Evolutionary conservation across 2,113 vertebrate species (phyloP).

Genomic region (Phaethon lepturus): DNA sequence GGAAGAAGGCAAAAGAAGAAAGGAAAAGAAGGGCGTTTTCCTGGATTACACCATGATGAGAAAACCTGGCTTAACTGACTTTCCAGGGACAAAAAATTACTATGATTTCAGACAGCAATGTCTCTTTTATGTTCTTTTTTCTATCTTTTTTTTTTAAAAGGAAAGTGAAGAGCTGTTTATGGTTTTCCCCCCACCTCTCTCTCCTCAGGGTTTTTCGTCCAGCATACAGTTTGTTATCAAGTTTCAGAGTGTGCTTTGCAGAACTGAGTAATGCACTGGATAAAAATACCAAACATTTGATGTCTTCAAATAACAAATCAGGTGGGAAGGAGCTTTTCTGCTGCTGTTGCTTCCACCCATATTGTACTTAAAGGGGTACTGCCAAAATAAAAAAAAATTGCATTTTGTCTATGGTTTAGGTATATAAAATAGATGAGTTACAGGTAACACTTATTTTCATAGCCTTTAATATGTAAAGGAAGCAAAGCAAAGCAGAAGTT

Average conservation of each 20-base stretch:
- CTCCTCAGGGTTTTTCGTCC: conserved; percentile 28
- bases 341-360: background rate
- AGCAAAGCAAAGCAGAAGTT: background rate
- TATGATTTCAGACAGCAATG: background rate
- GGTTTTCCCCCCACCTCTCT: background rate
- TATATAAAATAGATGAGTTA: background rate
- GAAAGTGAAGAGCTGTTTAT: background rate
- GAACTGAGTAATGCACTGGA: conserved; percentile 23
- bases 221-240: background rate
- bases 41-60: background rate
- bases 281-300: conserved; percentile 43
- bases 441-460: background rate
- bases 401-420: background rate
- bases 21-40: conserved; percentile 1
- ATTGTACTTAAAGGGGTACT: background rate
- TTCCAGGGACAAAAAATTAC: background rate
- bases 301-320: conserved; percentile 43
- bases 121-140: background rate
- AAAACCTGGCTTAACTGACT: background rate
- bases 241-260: conserved; percentile 38
- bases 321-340: conserved; percentile 13
- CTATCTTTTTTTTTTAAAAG: background rate
- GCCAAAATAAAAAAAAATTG: conserved; percentile 12
- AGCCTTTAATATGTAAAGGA: background rate
- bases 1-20: background rate